phyloP scores from a whole-genome alignment of 2,888 invertebrate species.

The Oasisia sp. region DNA sequence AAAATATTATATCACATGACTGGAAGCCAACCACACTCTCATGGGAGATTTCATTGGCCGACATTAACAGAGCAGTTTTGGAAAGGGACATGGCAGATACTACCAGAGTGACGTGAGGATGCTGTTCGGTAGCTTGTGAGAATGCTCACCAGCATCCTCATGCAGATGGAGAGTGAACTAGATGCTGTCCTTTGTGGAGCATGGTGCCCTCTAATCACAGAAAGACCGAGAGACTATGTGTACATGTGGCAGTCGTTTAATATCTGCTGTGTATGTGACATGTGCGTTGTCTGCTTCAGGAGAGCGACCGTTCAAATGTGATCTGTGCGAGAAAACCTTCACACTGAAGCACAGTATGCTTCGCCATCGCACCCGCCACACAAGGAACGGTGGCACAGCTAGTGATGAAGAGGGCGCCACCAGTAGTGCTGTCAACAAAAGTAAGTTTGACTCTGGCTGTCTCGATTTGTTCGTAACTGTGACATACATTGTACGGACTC shows the following conservation, averaged over 20 bases:
- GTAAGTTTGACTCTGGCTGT: neutral
- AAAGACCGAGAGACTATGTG: neutral
- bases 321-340: slow-evolving; percentile 87
- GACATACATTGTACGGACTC: neutral
- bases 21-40: too few species aligned
- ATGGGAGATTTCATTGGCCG: too few species aligned
- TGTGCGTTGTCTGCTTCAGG: slow-evolving; percentile 44
- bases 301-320: slow-evolving; percentile 90
- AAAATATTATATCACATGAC: too few species aligned
- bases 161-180: too few species aligned
- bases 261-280: neutral
- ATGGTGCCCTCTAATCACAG: too few species aligned
- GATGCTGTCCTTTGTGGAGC: too few species aligned
- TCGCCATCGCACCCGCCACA: slow-evolving; percentile 88
- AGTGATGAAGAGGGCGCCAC: slow-evolving; percentile 51
- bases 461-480: neutral
- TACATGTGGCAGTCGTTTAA: too few species aligned
- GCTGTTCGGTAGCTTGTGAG: too few species aligned
- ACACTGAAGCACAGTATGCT: slow-evolving; percentile 95
- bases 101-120: too few species aligned
- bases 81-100: too few species aligned
- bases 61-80: too few species aligned
- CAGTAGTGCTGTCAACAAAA: neutral
- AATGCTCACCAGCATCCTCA: too few species aligned
- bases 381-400: slow-evolving; percentile 37